phyloP scores from a whole-genome alignment of 2,113 vertebrate genomes.

The Platanista minor region DNA sequence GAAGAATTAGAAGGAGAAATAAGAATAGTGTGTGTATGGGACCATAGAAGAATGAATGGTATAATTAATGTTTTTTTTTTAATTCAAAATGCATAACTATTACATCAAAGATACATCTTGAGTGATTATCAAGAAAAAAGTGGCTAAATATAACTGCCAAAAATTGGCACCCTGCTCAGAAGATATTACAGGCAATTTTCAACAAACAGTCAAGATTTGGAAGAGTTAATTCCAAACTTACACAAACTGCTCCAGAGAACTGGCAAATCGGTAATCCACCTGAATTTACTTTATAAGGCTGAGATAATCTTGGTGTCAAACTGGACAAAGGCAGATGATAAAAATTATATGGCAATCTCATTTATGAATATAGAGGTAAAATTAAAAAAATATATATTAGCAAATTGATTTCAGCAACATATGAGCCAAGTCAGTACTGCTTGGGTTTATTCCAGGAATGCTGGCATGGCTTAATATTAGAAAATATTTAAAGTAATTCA shows the following conservation, averaged over 20 bases:
- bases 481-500: background rate
- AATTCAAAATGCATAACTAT: background rate
- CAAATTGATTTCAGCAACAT: background rate
- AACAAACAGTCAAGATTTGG: background rate
- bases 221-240: background rate
- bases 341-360: background rate
- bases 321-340: background rate
- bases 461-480: background rate
- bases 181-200: background rate
- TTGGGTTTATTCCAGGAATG: background rate
- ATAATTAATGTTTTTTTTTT: background rate
- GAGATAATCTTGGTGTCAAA: background rate
- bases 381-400: background rate
- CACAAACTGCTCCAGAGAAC: background rate
- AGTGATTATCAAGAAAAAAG: background rate
- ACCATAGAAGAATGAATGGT: background rate
- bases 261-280: background rate
- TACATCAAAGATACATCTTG: background rate
- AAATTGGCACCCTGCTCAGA: background rate
- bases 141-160: background rate
- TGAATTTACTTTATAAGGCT: background rate
- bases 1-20: background rate
- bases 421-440: background rate
- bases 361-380: background rate
- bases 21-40: background rate